Percentiles rank a stretch among this genome's conserved stretches.
Evolutionary conservation across 2,888 invertebrate genomes (phyloP).

Genomic region (Orchesella flavescens): DNA sequence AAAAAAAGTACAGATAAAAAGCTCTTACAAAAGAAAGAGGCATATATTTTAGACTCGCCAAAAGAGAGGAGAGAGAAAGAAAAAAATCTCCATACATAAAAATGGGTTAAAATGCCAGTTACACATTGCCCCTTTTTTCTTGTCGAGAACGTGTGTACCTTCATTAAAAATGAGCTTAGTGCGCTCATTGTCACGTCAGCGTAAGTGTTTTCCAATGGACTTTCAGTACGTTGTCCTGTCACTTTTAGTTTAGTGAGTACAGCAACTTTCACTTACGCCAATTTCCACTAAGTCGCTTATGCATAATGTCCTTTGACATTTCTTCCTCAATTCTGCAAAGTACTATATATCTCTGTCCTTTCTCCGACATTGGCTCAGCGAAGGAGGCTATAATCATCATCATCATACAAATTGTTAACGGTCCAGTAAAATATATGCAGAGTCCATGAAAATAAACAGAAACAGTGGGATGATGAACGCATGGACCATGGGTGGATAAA

Average conservation of each 20-base stretch:
- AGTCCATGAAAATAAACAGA: background rate
- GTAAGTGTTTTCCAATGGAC: slow-evolving; percentile 45
- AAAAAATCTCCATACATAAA: background rate
- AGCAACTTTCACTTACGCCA: slow-evolving; percentile 31
- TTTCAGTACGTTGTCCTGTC: slow-evolving; percentile 27
- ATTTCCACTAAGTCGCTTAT: slow-evolving; percentile 32
- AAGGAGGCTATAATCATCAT: background rate
- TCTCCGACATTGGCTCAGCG: no score
- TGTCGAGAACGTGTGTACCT: slow-evolving; percentile 10
- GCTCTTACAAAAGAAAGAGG: slow-evolving; percentile 2
- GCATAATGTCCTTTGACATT: slow-evolving; percentile 47
- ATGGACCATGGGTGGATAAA: background rate
- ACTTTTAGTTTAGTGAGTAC: slow-evolving; percentile 43
- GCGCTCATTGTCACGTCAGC: slow-evolving; percentile 46
- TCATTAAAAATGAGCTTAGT: slow-evolving; percentile 29
- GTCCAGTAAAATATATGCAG: slow-evolving; percentile 6
- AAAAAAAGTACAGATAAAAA: slow-evolving; percentile 7
- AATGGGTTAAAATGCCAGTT: slow-evolving; percentile 9
- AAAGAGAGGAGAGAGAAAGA: background rate
- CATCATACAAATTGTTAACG: background rate
- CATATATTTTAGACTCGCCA: background rate
- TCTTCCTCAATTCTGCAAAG: no score
- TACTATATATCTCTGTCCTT: background rate
- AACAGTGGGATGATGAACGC: background rate
- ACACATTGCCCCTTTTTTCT: slow-evolving; percentile 25